Evolutionary conservation across 2,888 invertebrate genomes (phyloP), one percentile per base, ranked within the genome.

Genomic region (Pachliopta kotzebuea): DNA sequence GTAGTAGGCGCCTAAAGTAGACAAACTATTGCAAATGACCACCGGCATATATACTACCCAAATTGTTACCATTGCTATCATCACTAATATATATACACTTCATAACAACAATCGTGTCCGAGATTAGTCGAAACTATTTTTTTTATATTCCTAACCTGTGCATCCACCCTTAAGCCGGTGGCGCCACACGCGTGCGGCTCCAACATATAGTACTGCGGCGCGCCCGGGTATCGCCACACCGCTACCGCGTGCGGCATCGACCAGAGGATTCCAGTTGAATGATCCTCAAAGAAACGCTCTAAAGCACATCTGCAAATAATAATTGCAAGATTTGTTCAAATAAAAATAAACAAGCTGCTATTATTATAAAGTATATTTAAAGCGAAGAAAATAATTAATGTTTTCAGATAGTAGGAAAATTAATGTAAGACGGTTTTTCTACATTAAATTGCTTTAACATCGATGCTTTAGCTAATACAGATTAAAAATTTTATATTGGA

Each of bases 261-360:
- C 93, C 93, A 79, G 73, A 93, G 79, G 11, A 94, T 79, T 1
- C 95, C 92, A 78, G 93, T 93, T 0, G 87, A 84, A 74, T 93
- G 92, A 0, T 80, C 75, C 54, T 88, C 87, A 75, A 95, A 94
- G 79, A 94, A 94, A 0, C 85, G 83, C 71, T 93, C 93, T 24
- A 94, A 69, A 0, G 90, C 92, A 62, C 76, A 76, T 53, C 86
- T 81, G 69, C 73, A 37, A 8, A 3, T 24, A 20, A 20, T 18
- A 42, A 24, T 45, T 45, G 8, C 18, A 6, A n/a, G 4, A 14
- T 11, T 37, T 37, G 14, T 37, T n/a, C n/a, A n/a, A 31, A 31
- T 37, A 37, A 37, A 11, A 11, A 37, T 11, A 37, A 14, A 14
- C 11, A 37, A 11, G 37, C 26, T 26, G 26, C n/a, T n/a, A n/a